phyloP scores from a whole-genome alignment of 2,888 invertebrate genomes.

The Apamea sordens region DNA sequence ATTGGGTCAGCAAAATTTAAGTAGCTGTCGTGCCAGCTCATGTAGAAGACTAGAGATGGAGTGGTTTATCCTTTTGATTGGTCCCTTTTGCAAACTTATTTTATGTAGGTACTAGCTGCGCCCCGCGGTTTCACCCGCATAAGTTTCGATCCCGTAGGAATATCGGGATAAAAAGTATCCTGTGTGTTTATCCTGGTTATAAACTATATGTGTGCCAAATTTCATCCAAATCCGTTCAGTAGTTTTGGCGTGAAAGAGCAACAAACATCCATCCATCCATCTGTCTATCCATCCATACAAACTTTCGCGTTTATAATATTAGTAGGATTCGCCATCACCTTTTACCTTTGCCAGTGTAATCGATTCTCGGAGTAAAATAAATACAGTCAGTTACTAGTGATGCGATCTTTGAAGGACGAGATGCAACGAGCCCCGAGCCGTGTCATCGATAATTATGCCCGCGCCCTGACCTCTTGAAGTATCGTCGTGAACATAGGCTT shows the following conservation, averaged over 20 bases:
- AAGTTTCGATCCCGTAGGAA: no score
- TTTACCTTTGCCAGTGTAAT: slow-evolving; percentile 1
- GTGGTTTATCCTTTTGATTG: not conserved
- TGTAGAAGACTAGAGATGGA: not conserved
- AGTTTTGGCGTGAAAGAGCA: no score
- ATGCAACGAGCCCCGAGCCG: slow-evolving; percentile 73
- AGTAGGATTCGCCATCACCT: not conserved
- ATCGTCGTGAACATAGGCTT: slow-evolving; percentile 59
- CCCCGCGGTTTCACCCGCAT: no score
- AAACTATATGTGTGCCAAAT: no score
- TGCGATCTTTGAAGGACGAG: slow-evolving; percentile 76
- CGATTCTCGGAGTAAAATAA: slow-evolving; percentile 47
- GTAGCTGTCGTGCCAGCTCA: not conserved
- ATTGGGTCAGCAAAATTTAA: not conserved
- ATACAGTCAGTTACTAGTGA: slow-evolving; percentile 44
- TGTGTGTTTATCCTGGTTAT: no score
- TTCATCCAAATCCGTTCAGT: no score
- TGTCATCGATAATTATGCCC: slow-evolving; percentile 85
- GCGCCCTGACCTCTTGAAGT: slow-evolving; percentile 81
- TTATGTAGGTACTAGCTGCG: not conserved
- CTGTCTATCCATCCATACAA: no score
- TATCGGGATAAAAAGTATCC: no score
- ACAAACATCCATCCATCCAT: no score
- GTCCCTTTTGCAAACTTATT: not conserved
- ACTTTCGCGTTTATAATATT: no score